Evolutionary conservation across 2,888 invertebrate genomes (phyloP).

Genomic region (Hemicrepidius hirtus): DNA sequence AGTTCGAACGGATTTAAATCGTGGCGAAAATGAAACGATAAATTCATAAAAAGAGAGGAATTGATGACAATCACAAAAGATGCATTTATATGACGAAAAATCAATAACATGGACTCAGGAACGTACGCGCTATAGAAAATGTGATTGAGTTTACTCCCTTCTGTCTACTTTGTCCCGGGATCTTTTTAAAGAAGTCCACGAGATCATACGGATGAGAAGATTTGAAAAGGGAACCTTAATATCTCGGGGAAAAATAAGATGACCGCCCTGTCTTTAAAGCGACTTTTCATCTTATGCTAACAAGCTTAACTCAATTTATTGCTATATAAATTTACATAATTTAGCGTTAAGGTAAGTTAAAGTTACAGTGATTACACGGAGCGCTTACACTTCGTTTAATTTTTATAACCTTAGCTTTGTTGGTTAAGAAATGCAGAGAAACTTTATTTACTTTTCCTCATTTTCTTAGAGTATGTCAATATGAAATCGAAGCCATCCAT

Average conservation of each 20-base stretch:
- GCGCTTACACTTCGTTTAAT: slow-evolving; percentile 20
- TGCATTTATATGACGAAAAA: slow-evolving; percentile 48
- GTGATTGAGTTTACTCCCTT: slow-evolving; percentile 52
- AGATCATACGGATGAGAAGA: slow-evolving; percentile 70
- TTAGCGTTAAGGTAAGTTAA: slow-evolving; percentile 33
- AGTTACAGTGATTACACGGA: slow-evolving; percentile 33
- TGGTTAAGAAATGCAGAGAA: background rate
- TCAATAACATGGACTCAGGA: slow-evolving; percentile 47
- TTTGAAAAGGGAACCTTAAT: slow-evolving; percentile 68
- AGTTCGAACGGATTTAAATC: slow-evolving; percentile 10
- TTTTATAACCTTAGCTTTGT: background rate
- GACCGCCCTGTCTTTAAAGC: slow-evolving; percentile 43
- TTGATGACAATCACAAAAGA: slow-evolving; percentile 45
- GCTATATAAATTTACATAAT: slow-evolving; percentile 51
- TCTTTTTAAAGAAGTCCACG: slow-evolving; percentile 57
- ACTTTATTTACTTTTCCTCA: slow-evolving; percentile 15
- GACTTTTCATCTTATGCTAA: slow-evolving; percentile 48
- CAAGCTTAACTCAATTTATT: slow-evolving; percentile 50
- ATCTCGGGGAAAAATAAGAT: slow-evolving; percentile 47
- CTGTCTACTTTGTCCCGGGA: slow-evolving; percentile 50
- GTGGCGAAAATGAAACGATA: slow-evolving; percentile 21
- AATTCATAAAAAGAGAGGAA: slow-evolving; percentile 25
- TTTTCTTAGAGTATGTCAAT: slow-evolving; percentile 38
- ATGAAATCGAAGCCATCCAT: slow-evolving; percentile 34
- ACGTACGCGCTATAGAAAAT: slow-evolving; percentile 48